These are phyloP conservation scores for Nephila pilipes DNA, from an alignment of 1,140 invertebrate species.

Conservation along the genomic window DNA sequence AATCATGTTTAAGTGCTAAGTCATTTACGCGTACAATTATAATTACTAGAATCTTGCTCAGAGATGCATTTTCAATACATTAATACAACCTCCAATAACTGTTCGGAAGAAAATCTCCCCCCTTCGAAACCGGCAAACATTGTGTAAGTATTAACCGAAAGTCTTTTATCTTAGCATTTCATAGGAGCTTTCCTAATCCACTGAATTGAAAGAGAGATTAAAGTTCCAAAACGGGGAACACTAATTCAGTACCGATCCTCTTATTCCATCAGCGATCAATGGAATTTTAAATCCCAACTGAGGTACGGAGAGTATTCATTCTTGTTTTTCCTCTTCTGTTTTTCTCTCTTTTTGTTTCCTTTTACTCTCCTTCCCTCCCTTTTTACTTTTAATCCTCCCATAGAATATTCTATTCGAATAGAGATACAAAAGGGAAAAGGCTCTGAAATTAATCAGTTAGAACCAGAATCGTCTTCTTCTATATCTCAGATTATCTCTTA, in stretches of 20 bases:
- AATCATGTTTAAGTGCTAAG: too few relatives aligned
- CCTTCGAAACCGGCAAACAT: not conserved
- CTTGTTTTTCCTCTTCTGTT: not conserved
- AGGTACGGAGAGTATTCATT: not conserved
- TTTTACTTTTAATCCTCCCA: not conserved
- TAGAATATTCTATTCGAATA: constrained; percentile 33
- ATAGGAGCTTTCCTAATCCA: not conserved
- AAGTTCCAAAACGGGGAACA: not conserved
- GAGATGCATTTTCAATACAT: too few relatives aligned
- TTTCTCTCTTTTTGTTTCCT: not conserved
- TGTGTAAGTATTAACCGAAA: not conserved
- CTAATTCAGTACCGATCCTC: not conserved
- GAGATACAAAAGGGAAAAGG: not conserved
- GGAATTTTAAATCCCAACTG: constrained; percentile 13
- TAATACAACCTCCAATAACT: too few relatives aligned
- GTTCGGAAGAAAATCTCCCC: not conserved
- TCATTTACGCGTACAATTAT: too few relatives aligned
- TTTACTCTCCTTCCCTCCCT: not conserved
- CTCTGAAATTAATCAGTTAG: constrained; percentile 28
- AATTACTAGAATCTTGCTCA: too few relatives aligned
- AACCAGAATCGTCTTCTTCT: not conserved
- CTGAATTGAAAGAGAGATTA: not conserved
- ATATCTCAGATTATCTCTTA: not conserved
- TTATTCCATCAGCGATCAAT: not conserved
- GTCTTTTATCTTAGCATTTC: not conserved